These are phyloP conservation scores for Rachycentron canadum DNA, from an alignment of 2,797 vertebrate genomes.

Conservation along the genomic window DNA sequence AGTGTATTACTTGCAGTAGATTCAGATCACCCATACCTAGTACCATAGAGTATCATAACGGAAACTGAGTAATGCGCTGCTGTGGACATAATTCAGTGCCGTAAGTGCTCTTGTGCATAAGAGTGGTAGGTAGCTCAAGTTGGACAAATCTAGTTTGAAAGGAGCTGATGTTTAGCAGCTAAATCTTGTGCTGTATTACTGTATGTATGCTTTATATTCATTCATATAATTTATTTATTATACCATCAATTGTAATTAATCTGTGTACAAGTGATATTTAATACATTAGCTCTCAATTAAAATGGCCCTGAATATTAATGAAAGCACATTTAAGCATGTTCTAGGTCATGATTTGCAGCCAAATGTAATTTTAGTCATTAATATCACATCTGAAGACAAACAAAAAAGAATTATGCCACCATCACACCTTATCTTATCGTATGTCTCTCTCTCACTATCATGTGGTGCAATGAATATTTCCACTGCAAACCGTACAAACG, in stretches of 20 bases:
- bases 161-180: too few relatives aligned
- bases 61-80: too few relatives aligned
- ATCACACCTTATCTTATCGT: too few relatives aligned
- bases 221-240: not conserved
- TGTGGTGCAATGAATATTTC: slow-evolving; percentile 7
- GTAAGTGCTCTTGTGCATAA: too few relatives aligned
- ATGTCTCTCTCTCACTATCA: not conserved
- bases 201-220: not conserved
- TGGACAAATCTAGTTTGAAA: too few relatives aligned
- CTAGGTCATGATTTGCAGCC: not conserved
- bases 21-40: not conserved
- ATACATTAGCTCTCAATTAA: not conserved
- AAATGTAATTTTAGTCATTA: not conserved
- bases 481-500: not conserved
- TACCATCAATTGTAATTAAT: not conserved
- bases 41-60: too few relatives aligned
- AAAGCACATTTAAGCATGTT: not conserved
- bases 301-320: not conserved
- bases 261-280: not conserved
- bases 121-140: too few relatives aligned
- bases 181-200: not conserved
- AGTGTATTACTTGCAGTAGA: not conserved
- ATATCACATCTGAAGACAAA: not conserved
- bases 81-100: too few relatives aligned
- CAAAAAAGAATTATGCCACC: too few relatives aligned